Evolutionary conservation across 2,888 invertebrate genomes (phyloP).

Genomic region (Sthenelais limicola): DNA sequence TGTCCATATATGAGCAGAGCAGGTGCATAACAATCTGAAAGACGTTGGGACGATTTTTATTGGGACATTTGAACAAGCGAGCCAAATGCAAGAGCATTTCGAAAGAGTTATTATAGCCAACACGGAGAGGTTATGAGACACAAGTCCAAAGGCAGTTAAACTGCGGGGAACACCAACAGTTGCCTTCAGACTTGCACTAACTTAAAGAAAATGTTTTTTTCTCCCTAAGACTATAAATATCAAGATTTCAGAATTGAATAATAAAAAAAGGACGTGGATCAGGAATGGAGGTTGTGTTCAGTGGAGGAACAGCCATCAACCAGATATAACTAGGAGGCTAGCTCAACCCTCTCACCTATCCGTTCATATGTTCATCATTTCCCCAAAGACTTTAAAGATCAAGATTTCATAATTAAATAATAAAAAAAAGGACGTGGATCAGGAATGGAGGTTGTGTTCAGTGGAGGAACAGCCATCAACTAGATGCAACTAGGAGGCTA

Average conservation of each 20-base stretch:
- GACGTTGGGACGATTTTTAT: background rate
- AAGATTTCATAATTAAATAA: background rate
- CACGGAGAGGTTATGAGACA: too few relatives aligned
- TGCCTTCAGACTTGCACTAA: too few relatives aligned
- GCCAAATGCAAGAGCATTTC: too few relatives aligned
- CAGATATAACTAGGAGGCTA: background rate
- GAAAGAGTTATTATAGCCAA: too few relatives aligned
- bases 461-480: conserved; percentile 16
- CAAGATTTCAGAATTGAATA: background rate
- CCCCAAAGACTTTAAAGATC: background rate
- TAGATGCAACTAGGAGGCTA: background rate
- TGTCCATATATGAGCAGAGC: conserved; percentile 89
- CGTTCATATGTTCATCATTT: conserved; percentile 23
- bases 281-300: conserved; percentile 14
- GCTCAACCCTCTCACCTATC: conserved; percentile 30
- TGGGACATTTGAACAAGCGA: too few relatives aligned
- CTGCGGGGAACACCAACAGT: too few relatives aligned
- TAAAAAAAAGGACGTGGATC: background rate
- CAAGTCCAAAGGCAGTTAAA: too few relatives aligned
- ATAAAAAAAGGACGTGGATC: conserved; percentile 2
- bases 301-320: conserved; percentile 5
- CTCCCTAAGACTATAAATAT: too few relatives aligned
- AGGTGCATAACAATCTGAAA: conserved; percentile 86
- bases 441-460: conserved; percentile 17
- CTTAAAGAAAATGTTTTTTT: too few relatives aligned